Evolutionary conservation across 2,113 vertebrate genomes (phyloP).

Genomic region (Cochlearius cochlearius): DNA sequence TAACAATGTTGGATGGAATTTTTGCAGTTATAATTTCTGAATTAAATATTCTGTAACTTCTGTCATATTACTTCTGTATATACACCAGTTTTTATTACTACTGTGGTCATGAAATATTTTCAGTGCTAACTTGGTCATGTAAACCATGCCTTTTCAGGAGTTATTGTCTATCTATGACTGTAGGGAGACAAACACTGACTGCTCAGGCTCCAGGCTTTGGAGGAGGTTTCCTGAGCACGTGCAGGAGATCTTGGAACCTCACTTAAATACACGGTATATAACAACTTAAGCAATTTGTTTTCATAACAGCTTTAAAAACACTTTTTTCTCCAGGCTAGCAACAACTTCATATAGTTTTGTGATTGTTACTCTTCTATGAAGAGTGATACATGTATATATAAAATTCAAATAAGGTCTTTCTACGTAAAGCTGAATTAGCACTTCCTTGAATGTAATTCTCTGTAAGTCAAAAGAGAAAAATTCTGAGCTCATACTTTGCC

Average conservation of each 20-base stretch:
- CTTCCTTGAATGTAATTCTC: background rate
- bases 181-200: slow-evolving; percentile 83
- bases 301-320: background rate
- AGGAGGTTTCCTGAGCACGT: slow-evolving; percentile 94
- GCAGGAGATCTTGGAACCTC: slow-evolving; percentile 96
- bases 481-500: background rate
- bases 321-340: background rate
- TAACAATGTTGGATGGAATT: background rate
- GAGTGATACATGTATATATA: background rate
- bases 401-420: background rate
- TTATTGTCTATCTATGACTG: slow-evolving; percentile 91
- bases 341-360: background rate
- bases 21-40: background rate
- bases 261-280: slow-evolving; percentile 90
- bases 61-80: background rate
- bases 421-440: background rate
- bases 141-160: slow-evolving; percentile 78
- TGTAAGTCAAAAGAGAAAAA: background rate
- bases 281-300: background rate
- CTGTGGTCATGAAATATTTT: background rate
- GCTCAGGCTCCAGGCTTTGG: slow-evolving; percentile 89
- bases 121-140: background rate
- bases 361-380: background rate
- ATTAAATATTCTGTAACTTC: background rate
- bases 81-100: background rate